Evolutionary conservation across 2,113 vertebrate species (phyloP).

Genomic region (Toxotes jaculatrix): DNA sequence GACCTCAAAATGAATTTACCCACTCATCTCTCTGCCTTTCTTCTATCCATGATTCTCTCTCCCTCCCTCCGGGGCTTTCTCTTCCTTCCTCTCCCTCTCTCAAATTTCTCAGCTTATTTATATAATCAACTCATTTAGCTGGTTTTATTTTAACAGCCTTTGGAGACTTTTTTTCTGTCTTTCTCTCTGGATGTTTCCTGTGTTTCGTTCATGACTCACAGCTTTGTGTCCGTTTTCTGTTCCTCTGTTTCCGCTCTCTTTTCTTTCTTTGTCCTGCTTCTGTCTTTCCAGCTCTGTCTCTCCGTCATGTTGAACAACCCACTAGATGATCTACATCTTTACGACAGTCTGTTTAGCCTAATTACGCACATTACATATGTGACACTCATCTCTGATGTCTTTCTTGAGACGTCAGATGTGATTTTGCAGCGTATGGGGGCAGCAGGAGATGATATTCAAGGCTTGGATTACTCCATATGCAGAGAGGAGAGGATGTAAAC

Average conservation of each 20-base stretch:
- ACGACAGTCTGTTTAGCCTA: constrained; percentile 44
- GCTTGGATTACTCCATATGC: background rate
- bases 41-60: constrained; percentile 21
- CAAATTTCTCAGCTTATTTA: constrained; percentile 66
- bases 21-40: constrained; percentile 44
- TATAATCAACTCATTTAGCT: constrained; percentile 66
- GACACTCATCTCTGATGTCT: constrained; percentile 43
- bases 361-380: constrained; percentile 40
- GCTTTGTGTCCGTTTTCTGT: constrained; percentile 45
- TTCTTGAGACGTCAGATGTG: constrained; percentile 20
- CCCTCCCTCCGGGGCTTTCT: constrained; percentile 43
- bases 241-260: constrained; percentile 52
- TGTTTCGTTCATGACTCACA: constrained; percentile 61
- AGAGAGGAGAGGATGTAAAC: background rate
- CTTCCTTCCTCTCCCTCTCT: constrained; percentile 25
- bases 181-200: constrained; percentile 34
- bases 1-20: constrained; percentile 53
- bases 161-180: constrained; percentile 34
- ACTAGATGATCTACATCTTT: constrained; percentile 22
- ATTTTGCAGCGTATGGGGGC: constrained; percentile 29
- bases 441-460: constrained; percentile 6
- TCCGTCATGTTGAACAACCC: constrained; percentile 46
- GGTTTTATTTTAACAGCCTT: constrained; percentile 62
- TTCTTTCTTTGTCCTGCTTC: constrained; percentile 7
- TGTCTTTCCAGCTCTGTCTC: background rate